Percentiles rank a stretch among this genome's conserved stretches.
Conservation (phyloP, 2,888 invertebrate species). For the Heliconius hortense region DNA sequence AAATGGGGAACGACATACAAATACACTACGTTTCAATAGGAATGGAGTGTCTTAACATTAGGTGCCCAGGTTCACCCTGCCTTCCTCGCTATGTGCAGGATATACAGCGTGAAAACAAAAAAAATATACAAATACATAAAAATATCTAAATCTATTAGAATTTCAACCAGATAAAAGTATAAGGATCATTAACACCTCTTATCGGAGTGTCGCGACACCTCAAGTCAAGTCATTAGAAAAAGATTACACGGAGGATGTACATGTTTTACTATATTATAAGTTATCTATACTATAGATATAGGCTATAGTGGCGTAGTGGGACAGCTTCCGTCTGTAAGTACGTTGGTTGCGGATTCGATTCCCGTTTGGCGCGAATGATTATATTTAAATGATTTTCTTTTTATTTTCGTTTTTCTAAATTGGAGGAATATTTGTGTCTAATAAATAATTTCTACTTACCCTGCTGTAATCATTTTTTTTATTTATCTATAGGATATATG, state of each 20-base stretch:
- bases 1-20: too few relatives aligned
- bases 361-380: neutral
- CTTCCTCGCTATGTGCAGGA: too few relatives aligned
- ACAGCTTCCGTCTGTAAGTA: neutral
- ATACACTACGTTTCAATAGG: too few relatives aligned
- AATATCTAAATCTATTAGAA: constrained; percentile 11
- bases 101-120: too few relatives aligned
- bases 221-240: constrained; percentile 42
- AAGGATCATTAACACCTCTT: constrained; percentile 4
- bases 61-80: too few relatives aligned
- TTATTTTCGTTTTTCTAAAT: too few relatives aligned
- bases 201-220: constrained; percentile 45
- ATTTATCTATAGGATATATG: too few relatives aligned
- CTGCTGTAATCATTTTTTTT: too few relatives aligned
- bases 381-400: neutral
- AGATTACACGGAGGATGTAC: constrained; percentile 26
- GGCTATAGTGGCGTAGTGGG: too few relatives aligned
- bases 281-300: neutral
- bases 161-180: constrained; percentile 14
- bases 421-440: too few relatives aligned
- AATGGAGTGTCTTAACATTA: too few relatives aligned
- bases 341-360: neutral
- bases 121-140: neutral
- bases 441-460: too few relatives aligned
- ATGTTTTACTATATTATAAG: constrained; percentile 5